Conservation (phyloP, 92 coral and sea anemone species). For the Epizoanthus rinbou region DNA sequence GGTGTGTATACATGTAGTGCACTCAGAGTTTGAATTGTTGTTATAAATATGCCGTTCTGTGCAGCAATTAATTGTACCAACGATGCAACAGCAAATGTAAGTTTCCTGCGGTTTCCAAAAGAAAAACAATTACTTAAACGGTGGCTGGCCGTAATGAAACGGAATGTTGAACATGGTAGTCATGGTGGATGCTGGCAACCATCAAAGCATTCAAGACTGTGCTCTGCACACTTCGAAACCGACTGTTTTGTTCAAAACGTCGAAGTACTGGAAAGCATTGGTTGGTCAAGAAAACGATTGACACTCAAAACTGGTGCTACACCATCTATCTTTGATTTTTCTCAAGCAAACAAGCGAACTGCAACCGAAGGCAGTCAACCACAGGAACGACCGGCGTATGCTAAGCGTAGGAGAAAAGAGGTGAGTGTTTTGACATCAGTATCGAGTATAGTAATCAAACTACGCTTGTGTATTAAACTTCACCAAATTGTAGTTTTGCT, state of each 20-base stretch:
- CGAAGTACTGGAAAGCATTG: not conserved
- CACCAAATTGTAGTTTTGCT: no score
- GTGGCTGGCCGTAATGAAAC: constrained; percentile 13
- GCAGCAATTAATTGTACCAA: no score
- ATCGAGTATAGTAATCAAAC: not conserved
- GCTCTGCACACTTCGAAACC: constrained; percentile 3
- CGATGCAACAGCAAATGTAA: no score
- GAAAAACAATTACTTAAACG: not conserved
- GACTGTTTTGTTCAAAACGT: not conserved
- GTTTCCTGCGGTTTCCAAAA: no score
- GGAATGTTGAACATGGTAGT: constrained; percentile 5
- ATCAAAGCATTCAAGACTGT: constrained; percentile 5
- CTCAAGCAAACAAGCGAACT: not conserved
- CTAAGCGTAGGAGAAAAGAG: not conserved
- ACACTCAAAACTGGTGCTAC: not conserved
- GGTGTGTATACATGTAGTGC: no score
- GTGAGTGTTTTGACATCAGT: not conserved
- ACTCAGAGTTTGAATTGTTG: no score
- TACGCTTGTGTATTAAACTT: no score
- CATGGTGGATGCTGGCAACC: constrained; percentile 3
- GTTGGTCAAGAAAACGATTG: not conserved
- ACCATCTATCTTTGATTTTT: not conserved
- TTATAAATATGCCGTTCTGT: no score
- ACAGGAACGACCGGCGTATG: not conserved
- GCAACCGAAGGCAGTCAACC: not conserved